Conservation (phyloP, 2,113 vertebrate genomes). For the Promerops cafer region DNA sequence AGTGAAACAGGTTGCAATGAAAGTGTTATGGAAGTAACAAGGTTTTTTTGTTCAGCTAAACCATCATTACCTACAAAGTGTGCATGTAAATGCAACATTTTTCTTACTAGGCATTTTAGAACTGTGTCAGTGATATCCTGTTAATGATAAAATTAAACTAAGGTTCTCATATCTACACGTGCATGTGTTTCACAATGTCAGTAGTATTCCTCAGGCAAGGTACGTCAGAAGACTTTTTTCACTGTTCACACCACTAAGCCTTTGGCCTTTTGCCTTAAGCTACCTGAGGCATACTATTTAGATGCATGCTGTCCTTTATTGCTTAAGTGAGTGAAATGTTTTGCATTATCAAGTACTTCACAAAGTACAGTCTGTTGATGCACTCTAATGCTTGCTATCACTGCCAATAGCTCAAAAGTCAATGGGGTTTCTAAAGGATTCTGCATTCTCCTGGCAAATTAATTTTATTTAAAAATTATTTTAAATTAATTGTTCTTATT, state of each 20-base stretch:
- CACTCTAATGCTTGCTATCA: slow-evolving; percentile 35
- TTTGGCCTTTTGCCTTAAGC: not conserved
- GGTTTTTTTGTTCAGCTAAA: not conserved
- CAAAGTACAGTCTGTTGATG: not conserved
- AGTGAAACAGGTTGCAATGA: not conserved
- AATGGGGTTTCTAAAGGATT: not conserved
- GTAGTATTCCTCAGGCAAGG: not conserved
- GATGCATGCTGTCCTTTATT: not conserved
- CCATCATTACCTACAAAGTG: not conserved
- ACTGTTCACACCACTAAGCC: not conserved
- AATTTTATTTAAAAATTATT: too few species aligned
- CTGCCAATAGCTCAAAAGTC: not conserved
- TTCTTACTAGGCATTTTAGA: not conserved
- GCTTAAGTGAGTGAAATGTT: not conserved
- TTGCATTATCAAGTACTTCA: not conserved
- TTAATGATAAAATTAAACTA: not conserved
- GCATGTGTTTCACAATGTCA: not conserved
- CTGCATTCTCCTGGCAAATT: not conserved
- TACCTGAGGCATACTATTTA: not conserved
- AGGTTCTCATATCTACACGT: not conserved
- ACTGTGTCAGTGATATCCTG: not conserved
- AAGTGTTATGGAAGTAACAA: not conserved
- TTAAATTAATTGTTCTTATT: slow-evolving; percentile 13
- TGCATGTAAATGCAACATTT: not conserved
- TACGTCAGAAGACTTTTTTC: not conserved